Percentiles rank a stretch among this genome's conserved stretches.
Evolutionary conservation across 2,113 vertebrate genomes (phyloP).

Genomic region (Trogon surrucura): DNA sequence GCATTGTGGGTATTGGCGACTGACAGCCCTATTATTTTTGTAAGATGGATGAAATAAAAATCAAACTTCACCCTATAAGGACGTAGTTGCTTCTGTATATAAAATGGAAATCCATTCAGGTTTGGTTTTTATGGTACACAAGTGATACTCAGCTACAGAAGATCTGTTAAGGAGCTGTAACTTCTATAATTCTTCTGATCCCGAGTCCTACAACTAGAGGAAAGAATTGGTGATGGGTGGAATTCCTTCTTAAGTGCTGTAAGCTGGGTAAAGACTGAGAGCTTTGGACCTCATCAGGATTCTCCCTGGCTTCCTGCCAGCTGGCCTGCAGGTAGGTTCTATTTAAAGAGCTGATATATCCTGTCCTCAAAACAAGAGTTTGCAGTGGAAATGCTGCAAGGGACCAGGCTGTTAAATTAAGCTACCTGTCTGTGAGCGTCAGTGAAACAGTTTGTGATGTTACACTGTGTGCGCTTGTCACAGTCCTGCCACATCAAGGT

Average conservation of each 20-base stretch:
- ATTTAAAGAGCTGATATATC: background rate
- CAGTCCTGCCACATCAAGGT: constrained; percentile 48
- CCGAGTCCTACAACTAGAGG: background rate
- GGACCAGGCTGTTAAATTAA: background rate
- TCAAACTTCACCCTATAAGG: background rate
- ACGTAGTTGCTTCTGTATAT: background rate
- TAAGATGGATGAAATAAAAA: background rate
- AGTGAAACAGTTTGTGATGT: background rate
- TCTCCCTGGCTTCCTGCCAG: background rate
- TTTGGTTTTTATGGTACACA: background rate
- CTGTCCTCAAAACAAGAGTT: background rate
- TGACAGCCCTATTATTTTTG: background rate
- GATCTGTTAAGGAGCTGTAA: background rate
- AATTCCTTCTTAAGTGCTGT: background rate
- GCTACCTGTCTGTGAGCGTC: background rate
- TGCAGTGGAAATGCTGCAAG: background rate
- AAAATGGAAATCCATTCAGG: background rate
- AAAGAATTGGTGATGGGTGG: background rate
- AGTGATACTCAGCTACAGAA: background rate
- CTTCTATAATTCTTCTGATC: background rate
- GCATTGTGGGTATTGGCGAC: background rate
- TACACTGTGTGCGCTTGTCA: background rate
- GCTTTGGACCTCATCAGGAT: background rate
- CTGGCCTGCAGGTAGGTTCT: background rate
- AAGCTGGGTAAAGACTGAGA: background rate